These are phyloP conservation scores for Argyresthia albistria DNA, from an alignment of 2,888 invertebrate species.

Conservation along the genomic window DNA sequence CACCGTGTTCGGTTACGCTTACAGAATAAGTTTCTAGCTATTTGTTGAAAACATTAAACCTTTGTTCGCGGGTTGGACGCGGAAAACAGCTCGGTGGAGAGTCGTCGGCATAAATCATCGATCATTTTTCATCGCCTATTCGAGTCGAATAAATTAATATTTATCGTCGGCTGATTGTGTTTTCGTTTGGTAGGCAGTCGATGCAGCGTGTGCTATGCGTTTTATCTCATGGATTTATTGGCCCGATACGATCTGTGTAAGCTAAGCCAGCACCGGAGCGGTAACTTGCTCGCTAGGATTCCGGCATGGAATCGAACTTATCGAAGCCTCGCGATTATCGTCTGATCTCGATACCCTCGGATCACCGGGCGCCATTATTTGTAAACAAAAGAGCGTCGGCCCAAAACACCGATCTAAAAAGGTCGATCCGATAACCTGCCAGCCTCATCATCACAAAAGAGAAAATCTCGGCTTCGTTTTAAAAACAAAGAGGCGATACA, in stretches of 20 bases:
- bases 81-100: neutral
- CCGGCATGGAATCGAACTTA: constrained; percentile 20
- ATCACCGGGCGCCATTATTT: constrained; percentile 12
- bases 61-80: constrained; percentile 1
- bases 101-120: constrained; percentile 9
- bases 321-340: constrained; percentile 11
- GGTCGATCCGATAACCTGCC: neutral
- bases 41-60: neutral
- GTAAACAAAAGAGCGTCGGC: constrained; percentile 21
- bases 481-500: constrained; percentile 27
- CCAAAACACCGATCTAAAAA: constrained; percentile 13
- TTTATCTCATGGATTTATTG: constrained; percentile 64
- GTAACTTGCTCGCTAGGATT: constrained; percentile 40
- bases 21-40: constrained; percentile 1
- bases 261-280: constrained; percentile 40
- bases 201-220: constrained; percentile 22
- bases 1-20: constrained; percentile 3
- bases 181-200: constrained; percentile 27
- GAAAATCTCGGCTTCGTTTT: constrained; percentile 12
- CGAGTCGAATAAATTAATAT: constrained; percentile 29
- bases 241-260: constrained; percentile 55
- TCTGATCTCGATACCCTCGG: constrained; percentile 12
- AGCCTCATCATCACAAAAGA: neutral
- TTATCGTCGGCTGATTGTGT: constrained; percentile 26
- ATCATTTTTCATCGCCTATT: constrained; percentile 21